phyloP scores from a whole-genome alignment of 1,140 invertebrate genomes.

The Meloidogyne hapla region DNA sequence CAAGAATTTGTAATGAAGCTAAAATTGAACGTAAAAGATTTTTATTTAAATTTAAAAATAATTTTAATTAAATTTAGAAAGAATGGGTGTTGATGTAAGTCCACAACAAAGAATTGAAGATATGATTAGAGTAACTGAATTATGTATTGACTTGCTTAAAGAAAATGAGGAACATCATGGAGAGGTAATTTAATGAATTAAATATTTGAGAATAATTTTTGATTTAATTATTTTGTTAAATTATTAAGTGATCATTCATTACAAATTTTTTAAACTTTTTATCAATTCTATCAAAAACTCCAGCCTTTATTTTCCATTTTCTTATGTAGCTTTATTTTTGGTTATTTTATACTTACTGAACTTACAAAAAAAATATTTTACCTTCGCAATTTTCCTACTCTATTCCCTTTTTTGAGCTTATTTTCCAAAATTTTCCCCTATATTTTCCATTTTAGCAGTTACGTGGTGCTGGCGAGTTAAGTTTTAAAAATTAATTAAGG shows the following conservation, averaged over 20 bases:
- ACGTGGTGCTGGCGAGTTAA: constrained; percentile 1
- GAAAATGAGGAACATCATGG: constrained; percentile 99
- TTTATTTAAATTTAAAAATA: not conserved
- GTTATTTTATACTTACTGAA: too few relatives aligned
- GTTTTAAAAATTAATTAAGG: not conserved
- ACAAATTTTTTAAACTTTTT: too few relatives aligned
- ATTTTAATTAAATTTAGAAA: constrained; percentile 46
- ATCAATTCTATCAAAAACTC: too few relatives aligned
- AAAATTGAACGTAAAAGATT: constrained; percentile 85
- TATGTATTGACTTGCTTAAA: constrained; percentile 95
- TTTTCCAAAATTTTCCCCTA: not conserved
- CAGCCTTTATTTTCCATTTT: too few relatives aligned
- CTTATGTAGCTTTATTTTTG: too few relatives aligned
- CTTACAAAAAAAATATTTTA: too few relatives aligned
- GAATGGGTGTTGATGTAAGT: constrained; percentile 61
- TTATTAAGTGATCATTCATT: too few relatives aligned
- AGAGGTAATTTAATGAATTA: constrained; percentile 77
- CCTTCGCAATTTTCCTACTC: not conserved
- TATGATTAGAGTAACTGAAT: constrained; percentile 89
- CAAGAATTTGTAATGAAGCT: constrained; percentile 87
- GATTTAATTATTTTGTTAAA: not conserved
- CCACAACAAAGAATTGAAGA: constrained; percentile 75
- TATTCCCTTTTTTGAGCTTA: not conserved
- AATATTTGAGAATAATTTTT: too few relatives aligned
- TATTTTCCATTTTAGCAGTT: not conserved